Evolutionary conservation across 2,888 invertebrate species (phyloP).

Genomic region (Cerastoderma edule): DNA sequence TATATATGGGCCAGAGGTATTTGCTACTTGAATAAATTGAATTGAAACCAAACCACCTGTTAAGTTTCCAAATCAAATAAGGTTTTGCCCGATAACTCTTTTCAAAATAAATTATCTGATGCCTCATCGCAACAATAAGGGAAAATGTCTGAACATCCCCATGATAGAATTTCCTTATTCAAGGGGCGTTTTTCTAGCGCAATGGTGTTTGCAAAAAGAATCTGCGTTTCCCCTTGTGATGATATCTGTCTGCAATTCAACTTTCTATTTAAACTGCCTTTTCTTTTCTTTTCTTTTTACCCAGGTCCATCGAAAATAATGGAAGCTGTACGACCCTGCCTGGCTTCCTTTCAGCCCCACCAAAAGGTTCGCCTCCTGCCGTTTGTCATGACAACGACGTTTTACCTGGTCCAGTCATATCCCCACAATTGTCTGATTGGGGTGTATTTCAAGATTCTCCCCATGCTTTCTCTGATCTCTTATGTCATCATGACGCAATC

Average conservation of each 20-base stretch:
- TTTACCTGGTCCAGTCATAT: slow-evolving; percentile 5
- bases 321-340: neutral
- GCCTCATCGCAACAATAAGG: too few species aligned
- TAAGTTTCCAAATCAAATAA: too few species aligned
- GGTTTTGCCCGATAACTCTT: too few species aligned
- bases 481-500: slow-evolving; percentile 2
- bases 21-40: too few species aligned
- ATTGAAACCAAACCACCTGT: too few species aligned
- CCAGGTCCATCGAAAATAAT: too few species aligned
- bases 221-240: neutral
- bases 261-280: neutral
- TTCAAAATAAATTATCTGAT: too few species aligned
- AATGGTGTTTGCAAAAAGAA: neutral
- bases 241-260: neutral
- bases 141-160: neutral
- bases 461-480: neutral
- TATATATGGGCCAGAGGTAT: too few species aligned
- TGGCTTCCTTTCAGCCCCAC: neutral
- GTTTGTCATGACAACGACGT: slow-evolving; percentile 2
- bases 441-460: slow-evolving; percentile 5
- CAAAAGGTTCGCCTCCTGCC: slow-evolving; percentile 6
- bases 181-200: neutral
- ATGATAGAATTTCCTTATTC: neutral
- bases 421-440: neutral
- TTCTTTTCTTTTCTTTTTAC: neutral